These are phyloP conservation scores for Epicampocera succincta DNA, from an alignment of 2,888 invertebrate species.

Conservation along the genomic window DNA sequence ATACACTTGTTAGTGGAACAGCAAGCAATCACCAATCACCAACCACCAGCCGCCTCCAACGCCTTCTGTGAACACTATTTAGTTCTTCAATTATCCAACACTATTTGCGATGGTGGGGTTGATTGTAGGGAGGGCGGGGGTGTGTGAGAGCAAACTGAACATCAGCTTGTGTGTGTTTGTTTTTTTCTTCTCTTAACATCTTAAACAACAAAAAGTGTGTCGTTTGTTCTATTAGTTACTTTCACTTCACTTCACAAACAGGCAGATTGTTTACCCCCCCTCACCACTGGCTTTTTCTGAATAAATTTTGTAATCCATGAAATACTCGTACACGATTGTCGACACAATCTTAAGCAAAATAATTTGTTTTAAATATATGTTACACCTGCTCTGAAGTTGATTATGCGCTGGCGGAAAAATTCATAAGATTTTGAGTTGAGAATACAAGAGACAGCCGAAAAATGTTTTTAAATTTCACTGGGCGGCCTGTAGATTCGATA, in stretches of 20 bases:
- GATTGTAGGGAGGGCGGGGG: neutral
- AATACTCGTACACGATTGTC: neutral
- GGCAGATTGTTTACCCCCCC: slow-evolving; percentile 14
- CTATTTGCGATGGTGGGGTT: neutral
- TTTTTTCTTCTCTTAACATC: neutral
- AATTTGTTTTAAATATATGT: no score
- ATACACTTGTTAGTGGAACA: slow-evolving; percentile 56
- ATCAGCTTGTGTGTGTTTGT: neutral
- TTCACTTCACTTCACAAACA: slow-evolving; percentile 48
- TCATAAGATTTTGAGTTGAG: no score
- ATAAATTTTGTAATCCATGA: slow-evolving; percentile 12
- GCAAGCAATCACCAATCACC: slow-evolving; percentile 34
- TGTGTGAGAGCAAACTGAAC: slow-evolving; percentile 4
- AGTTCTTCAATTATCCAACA: neutral
- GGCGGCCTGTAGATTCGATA: no score
- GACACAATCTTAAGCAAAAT: neutral
- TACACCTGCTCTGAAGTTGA: no score
- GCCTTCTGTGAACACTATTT: neutral
- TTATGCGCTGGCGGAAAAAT: no score
- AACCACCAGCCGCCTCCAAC: neutral
- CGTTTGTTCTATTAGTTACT: slow-evolving; percentile 45
- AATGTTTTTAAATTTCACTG: no score
- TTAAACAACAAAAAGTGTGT: slow-evolving; percentile 33
- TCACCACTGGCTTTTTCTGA: slow-evolving; percentile 21
- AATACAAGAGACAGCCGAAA: no score